A percentile compares a stretch with the other conserved stretches of the same genome.
phyloP scores from a whole-genome alignment of 2,888 invertebrate genomes.

The Callyntrura sp. region DNA sequence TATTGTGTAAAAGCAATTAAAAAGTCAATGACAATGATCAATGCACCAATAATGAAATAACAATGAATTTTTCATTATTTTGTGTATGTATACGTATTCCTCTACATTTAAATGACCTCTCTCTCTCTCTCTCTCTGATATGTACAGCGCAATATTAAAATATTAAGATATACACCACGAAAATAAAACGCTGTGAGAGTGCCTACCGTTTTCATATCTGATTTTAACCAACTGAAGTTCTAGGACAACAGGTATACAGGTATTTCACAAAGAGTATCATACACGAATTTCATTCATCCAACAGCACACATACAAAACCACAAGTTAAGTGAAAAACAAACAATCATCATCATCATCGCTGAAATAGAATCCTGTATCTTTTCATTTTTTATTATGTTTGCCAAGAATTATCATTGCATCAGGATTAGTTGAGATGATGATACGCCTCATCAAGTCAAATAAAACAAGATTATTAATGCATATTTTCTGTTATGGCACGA shows the following conservation, averaged over 20 bases:
- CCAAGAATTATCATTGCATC: not conserved
- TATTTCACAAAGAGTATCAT: not conserved
- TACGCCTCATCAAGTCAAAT: constrained; percentile 1
- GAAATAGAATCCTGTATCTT: not conserved
- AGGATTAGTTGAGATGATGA: not conserved
- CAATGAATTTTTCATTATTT: not conserved
- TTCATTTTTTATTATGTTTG: not conserved
- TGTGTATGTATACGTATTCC: not conserved
- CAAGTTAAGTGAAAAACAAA: not conserved
- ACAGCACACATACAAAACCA: not conserved
- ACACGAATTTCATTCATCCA: not conserved
- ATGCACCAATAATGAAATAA: not conserved
- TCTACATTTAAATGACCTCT: not conserved
- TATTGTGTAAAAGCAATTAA: not conserved
- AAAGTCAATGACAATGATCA: constrained; percentile 11
- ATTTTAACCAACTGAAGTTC: constrained; percentile 24
- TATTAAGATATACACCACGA: not conserved
- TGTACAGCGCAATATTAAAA: too few species aligned
- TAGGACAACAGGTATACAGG: not conserved
- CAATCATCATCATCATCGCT: not conserved
- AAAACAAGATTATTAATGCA: constrained; percentile 11
- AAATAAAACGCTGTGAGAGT: not conserved
- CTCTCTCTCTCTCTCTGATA: not conserved
- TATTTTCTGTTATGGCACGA: not conserved
- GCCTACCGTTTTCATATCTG: not conserved